Evolutionary conservation across 2,113 vertebrate species (phyloP).

Genomic region (Poicephalus gulielmi): DNA sequence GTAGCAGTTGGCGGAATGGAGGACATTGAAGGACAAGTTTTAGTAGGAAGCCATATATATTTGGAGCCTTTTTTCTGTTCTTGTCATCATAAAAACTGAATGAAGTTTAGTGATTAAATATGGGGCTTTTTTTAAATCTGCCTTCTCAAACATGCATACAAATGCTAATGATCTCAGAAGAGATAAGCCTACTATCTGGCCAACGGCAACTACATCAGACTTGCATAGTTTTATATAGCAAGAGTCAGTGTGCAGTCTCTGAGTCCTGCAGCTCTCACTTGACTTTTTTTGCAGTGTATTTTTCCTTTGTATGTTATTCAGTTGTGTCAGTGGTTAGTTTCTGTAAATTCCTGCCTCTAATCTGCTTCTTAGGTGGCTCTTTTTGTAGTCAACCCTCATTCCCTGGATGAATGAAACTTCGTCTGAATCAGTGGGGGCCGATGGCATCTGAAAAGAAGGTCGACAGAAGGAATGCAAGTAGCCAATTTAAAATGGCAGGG

Average conservation of each 20-base stretch:
- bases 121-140: background rate
- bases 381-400: background rate
- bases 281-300: background rate
- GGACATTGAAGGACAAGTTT: background rate
- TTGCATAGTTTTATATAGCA: background rate
- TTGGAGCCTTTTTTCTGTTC: background rate
- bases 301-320: background rate
- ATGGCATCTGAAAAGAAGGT: background rate
- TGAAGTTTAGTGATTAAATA: background rate
- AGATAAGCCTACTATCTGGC: background rate
- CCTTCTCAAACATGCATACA: background rate
- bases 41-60: background rate
- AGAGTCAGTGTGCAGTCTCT: background rate
- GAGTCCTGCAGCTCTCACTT: background rate
- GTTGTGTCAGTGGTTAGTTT: background rate
- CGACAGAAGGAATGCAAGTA: background rate
- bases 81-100: background rate
- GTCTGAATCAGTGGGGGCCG: background rate
- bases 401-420: background rate
- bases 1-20: background rate
- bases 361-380: background rate
- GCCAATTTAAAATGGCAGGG: background rate
- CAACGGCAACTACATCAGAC: background rate
- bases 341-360: background rate
- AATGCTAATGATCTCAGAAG: background rate